Evolutionary conservation across 92 coral and sea anemone genomes (phyloP).

Genomic region (Pocillopora grandis): DNA sequence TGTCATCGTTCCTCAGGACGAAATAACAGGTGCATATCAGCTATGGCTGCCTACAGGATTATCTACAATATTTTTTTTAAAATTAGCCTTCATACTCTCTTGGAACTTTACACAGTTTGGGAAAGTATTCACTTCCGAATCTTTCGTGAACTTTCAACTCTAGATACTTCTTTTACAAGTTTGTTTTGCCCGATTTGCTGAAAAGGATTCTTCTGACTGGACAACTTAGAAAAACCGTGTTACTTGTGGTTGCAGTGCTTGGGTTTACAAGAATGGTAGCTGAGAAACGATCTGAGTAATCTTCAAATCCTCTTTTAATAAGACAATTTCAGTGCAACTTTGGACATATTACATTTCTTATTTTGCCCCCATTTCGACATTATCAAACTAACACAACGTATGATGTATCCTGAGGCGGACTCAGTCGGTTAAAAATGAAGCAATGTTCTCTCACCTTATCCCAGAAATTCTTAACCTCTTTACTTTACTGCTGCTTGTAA

Average conservation of each 20-base stretch:
- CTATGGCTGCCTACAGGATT: neutral
- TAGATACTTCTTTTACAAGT: neutral
- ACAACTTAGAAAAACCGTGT: neutral
- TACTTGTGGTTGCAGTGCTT: neutral
- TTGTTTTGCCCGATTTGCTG: neutral
- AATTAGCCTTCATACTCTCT: neutral
- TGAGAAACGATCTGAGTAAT: neutral
- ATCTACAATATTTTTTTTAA: neutral
- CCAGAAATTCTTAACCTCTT: neutral
- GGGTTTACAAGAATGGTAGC: neutral
- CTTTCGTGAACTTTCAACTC: neutral
- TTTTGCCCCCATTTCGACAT: no score
- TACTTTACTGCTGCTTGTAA: neutral
- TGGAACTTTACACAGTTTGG: neutral
- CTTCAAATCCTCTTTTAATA: neutral
- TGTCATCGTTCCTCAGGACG: neutral
- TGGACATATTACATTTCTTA: neutral
- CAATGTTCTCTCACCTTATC: neutral
- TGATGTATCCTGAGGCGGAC: no score
- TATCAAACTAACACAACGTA: no score
- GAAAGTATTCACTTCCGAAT: neutral
- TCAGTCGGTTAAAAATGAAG: no score
- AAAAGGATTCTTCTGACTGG: neutral
- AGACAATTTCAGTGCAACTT: neutral
- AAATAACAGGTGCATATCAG: conserved; percentile 8